Evolutionary conservation across 2,888 invertebrate genomes (phyloP), one percentile per base, ranked within the genome.

Genomic region (Campoplex nolae): DNA sequence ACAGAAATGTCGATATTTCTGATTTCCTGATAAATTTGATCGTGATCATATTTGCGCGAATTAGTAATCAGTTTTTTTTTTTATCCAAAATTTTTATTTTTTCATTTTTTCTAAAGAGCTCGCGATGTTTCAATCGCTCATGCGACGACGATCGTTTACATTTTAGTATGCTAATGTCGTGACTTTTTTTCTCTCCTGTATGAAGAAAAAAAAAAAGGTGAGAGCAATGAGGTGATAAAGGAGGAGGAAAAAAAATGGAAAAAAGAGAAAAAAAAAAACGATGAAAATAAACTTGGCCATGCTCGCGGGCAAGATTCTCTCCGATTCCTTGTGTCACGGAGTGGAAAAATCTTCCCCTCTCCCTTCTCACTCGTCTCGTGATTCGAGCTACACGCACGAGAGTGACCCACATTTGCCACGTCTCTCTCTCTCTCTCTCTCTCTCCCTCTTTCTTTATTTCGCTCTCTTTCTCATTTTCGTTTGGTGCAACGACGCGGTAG

Each of bases 321-420:
- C 73, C 77, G 76, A 83, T 83, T 76, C 84, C 68, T 68, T 70
- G 80, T 80, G 56, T 56, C 74, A 18, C 74, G 32, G 28, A 76
- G 75, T 75, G 71, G 81, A 81, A 73, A 82, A 82, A 81, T 81
- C 67, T 79, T 35, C 23, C 42, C 81, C 67, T 16, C 74, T 38
- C 35, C 7, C 51, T 67, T 48, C 70, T 45, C 23, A 23, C 68
- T 67, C 70, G 51, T 45, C 77, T 84, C 82, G 78, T 75, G 84
- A 87, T 87, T 74, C 84, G 78, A 87, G 75, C 84, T 65, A 77
- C 87, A 87, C 87, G 87, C 87, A 87, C 84, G 82, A 78, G 87
- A 56, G 81, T 86, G 85, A 85, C 87, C 87, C 87, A 87, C 87
- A 87, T 87, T 87, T 81, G 77, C 73, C 65, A 35, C 56, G 51